A percentile compares a stretch with the other conserved stretches of the same genome.
These are phyloP conservation scores for Syrphus vitripennis DNA, from an alignment of 2,888 invertebrate species.

Conservation along the genomic window DNA sequence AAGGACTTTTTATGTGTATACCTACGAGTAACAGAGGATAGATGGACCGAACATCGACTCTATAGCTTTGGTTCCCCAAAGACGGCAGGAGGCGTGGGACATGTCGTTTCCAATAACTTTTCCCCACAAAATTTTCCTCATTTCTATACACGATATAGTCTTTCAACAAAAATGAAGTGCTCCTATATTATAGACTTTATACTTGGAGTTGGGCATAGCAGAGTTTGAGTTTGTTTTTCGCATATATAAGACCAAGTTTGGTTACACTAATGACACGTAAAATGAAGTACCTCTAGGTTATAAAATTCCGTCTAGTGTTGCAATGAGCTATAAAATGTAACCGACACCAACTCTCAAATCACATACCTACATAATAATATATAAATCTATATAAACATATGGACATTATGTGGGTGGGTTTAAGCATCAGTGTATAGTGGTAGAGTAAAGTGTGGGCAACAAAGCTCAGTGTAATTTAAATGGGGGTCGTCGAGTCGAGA, in stretches of 20 bases:
- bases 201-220: not conserved
- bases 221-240: constrained; percentile 21
- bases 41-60: not conserved
- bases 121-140: constrained; percentile 21
- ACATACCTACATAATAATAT: not conserved
- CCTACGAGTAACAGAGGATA: not conserved
- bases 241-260: constrained; percentile 42
- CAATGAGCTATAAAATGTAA: constrained; percentile 62
- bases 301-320: constrained; percentile 59
- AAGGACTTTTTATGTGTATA: constrained; percentile 17
- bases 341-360: constrained; percentile 48
- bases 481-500: not conserved
- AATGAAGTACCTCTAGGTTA: constrained; percentile 55
- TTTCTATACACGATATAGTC: no score
- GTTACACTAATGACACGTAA: constrained; percentile 66
- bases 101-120: constrained; percentile 55
- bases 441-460: not conserved
- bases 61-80: not conserved
- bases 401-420: constrained; percentile 50
- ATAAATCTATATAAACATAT: not conserved
- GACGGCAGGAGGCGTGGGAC: constrained; percentile 34
- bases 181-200: not conserved
- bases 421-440: not conserved
- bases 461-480: constrained; percentile 35
- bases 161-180: not conserved